Evolutionary conservation across 2,888 invertebrate genomes (phyloP), one percentile per base, ranked within the genome.

Genomic region (Lypha dubia): DNA sequence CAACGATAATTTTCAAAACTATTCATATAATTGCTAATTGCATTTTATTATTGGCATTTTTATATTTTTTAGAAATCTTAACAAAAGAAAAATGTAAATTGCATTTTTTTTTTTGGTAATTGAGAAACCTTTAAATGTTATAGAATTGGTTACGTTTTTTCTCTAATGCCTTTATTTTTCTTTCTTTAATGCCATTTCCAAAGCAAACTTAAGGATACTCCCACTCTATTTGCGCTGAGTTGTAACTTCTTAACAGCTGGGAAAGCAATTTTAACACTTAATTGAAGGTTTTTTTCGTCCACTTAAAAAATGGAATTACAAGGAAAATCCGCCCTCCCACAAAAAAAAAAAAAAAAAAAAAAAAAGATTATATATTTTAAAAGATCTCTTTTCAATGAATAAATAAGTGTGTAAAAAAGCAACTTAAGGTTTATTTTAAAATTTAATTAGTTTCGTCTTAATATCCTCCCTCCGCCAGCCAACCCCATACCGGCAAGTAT

Each of bases 401-500:
- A 62, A 58, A 63, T 53, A 44, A 63, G 44, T 51, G 38, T 65
- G n/a, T 44, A 75, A 28, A 28, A 71, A 71, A 63, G 4, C 68
- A 76, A 68, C 76, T 84, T 46, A 68, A 60, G 73, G 76, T 77
- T 80, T 77, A 84, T 73, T 84, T 65, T 80, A 84, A 80, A 84
- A 80, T 84, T 84, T 84, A 84, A 84, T 84, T 84, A 84, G 84
- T 84, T 84, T 80, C 80, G 17, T 46, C 68, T 84, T 84, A 68
- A 68, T 82, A 62, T 38, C 58, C 75, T 49, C 17, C n/a, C n/a
- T n/a, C n/a, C n/a, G n/a, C n/a, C n/a, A n/a, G n/a, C n/a, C n/a
- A n/a, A n/a, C n/a, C n/a, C 22, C n/a, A 28, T 41, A 24, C 53
- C 32, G 7, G 24, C n/a, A 24, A 76, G 46, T 46, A 58, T 58